Evolutionary conservation across 2,888 invertebrate genomes (phyloP).

Genomic region (Tetranychus truncatus): DNA sequence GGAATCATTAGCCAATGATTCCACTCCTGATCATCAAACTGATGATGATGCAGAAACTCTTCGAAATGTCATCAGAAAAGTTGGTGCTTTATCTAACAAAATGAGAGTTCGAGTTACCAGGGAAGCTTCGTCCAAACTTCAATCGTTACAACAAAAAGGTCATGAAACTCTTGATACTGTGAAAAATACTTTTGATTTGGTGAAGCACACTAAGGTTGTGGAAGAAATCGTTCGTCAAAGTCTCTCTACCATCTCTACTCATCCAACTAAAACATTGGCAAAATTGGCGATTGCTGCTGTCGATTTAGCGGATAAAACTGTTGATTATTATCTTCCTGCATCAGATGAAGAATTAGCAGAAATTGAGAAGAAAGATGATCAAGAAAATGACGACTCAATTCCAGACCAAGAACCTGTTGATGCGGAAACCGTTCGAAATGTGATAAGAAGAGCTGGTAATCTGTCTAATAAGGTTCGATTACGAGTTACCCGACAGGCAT

Average conservation of each 20-base stretch:
- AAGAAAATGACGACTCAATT: too few species aligned
- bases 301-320: conserved; percentile 16
- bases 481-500: neutral
- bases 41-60: neutral
- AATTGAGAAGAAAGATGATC: neutral
- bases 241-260: too few species aligned
- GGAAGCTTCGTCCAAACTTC: too few species aligned
- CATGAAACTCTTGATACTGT: too few species aligned
- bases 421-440: neutral
- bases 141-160: too few species aligned
- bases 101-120: neutral
- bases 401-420: neutral
- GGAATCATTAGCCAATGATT: neutral
- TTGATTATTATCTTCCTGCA: conserved; percentile 1
- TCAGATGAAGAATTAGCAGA: neutral
- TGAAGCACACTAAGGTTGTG: too few species aligned
- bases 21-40: neutral
- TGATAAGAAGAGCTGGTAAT: neutral
- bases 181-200: too few species aligned
- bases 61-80: neutral
- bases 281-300: neutral
- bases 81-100: neutral
- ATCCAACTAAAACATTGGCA: too few species aligned
- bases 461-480: neutral
- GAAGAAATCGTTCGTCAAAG: too few species aligned